These are phyloP conservation scores for Luidia sarsii DNA, from an alignment of 53 echinoderm and acorn worm genomes.

Conservation along the genomic window DNA sequence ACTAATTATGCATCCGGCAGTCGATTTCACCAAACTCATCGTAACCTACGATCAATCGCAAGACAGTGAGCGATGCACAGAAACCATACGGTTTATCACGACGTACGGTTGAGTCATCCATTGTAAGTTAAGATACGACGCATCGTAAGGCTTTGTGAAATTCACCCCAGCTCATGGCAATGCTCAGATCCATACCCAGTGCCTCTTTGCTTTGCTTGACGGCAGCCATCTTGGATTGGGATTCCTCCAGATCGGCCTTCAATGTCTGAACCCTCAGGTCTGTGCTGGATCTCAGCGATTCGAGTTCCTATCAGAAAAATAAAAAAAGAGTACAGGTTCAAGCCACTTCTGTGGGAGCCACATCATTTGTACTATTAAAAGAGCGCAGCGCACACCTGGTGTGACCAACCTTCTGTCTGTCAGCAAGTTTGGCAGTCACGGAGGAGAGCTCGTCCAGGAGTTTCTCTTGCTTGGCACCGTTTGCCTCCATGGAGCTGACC, in stretches of 20 bases:
- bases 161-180: no score
- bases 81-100: no score
- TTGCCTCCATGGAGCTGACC: conserved; percentile 16
- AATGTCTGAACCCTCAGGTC: conserved; percentile 63
- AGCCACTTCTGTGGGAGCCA: no score
- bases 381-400: no score
- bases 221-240: conserved; percentile 65
- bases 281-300: conserved; percentile 36
- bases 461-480: conserved; percentile 1
- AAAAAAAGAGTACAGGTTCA: no score
- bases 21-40: no score
- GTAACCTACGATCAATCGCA: no score
- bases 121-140: no score
- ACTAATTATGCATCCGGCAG: no score
- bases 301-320: conserved; percentile 57
- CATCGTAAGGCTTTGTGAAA: no score
- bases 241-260: conserved; percentile 73
- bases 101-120: no score
- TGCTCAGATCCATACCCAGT: conserved; percentile 75
- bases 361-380: background rate
- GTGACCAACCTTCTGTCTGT: conserved; percentile 44
- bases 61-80: no score
- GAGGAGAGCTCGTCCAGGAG: conserved; percentile 14
- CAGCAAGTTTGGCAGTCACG: conserved; percentile 5
- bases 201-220: conserved; percentile 66